A percentile compares a stretch with the other conserved stretches of the same genome.
These are phyloP conservation scores for Cheilosia vulpina DNA, from an alignment of 2,888 invertebrate species.

Conservation along the genomic window DNA sequence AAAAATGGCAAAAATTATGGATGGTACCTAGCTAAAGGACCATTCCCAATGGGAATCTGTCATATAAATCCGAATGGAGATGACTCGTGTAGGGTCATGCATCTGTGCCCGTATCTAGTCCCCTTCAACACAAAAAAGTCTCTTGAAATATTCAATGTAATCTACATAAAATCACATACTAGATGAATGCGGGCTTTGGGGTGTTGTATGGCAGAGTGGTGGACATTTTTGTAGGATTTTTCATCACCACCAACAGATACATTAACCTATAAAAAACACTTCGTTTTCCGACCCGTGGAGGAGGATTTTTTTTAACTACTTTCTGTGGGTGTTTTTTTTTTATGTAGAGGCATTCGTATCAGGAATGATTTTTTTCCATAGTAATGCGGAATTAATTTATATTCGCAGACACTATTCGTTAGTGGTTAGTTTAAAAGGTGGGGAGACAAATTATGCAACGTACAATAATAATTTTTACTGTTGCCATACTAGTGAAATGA, in stretches of 20 bases:
- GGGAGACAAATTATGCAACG: no score
- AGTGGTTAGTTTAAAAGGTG: no score
- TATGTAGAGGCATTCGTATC: background rate
- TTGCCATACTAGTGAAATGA: no score
- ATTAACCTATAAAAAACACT: conserved; percentile 46
- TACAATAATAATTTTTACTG: no score
- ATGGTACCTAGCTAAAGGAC: conserved; percentile 31
- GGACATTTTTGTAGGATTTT: conserved; percentile 15
- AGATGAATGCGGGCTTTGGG: conserved; percentile 22
- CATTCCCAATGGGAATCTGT: conserved; percentile 66
- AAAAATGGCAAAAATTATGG: conserved; percentile 36
- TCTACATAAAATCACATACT: conserved; percentile 69
- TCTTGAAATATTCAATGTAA: conserved; percentile 69
- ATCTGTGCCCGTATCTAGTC: conserved; percentile 14
- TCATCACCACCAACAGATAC: conserved; percentile 29
- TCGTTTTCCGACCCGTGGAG: conserved; percentile 3
- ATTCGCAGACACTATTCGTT: no score
- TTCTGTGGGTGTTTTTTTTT: background rate
- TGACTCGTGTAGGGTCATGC: conserved; percentile 40
- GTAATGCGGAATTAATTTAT: background rate
- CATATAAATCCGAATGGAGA: conserved; percentile 65
- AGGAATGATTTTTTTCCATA: background rate
- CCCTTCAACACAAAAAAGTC: conserved; percentile 13
- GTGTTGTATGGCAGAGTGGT: conserved; percentile 15
- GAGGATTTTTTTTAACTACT: conserved; percentile 13